Evolutionary conservation across 2,888 invertebrate genomes (phyloP).

Genomic region (Hydropsyche betteni): DNA sequence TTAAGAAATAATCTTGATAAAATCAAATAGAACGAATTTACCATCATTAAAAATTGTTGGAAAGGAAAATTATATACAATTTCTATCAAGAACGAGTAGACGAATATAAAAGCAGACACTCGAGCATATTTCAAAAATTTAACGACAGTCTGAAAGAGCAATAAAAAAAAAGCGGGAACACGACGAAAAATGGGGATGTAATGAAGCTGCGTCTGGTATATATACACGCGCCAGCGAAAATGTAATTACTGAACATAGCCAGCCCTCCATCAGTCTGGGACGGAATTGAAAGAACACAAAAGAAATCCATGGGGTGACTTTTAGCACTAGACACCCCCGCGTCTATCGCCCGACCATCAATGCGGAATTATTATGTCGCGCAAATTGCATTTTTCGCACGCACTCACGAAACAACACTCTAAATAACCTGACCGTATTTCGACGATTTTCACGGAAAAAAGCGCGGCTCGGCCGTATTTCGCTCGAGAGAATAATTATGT

Average conservation of each 20-base stretch:
- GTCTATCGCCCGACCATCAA: background rate
- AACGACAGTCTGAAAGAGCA: slow-evolving; percentile 35
- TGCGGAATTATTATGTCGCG: too few relatives aligned
- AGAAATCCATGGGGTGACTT: slow-evolving; percentile 4
- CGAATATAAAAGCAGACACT: too few relatives aligned
- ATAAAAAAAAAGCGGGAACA: slow-evolving; percentile 38
- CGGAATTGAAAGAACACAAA: slow-evolving; percentile 26
- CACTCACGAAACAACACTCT: too few relatives aligned
- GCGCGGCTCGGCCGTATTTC: background rate
- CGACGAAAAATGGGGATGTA: slow-evolving; percentile 31
- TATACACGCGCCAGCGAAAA: slow-evolving; percentile 21
- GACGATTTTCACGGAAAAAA: background rate
- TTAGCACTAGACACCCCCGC: slow-evolving; percentile 4
- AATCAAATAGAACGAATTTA: too few relatives aligned
- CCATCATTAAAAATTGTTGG: too few relatives aligned
- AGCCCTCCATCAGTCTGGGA: background rate
- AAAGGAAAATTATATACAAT: too few relatives aligned
- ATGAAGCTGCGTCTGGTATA: slow-evolving; percentile 31
- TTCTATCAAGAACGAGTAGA: too few relatives aligned
- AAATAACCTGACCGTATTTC: too few relatives aligned
- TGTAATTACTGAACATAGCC: slow-evolving; percentile 46
- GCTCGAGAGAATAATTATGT: slow-evolving; percentile 11
- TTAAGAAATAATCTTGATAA: too few relatives aligned
- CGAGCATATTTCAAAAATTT: slow-evolving; percentile 26
- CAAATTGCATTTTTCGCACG: too few relatives aligned